Evolutionary conservation across 2,888 invertebrate species (phyloP), one percentile per base, ranked within the genome.

Genomic region (Epirrhoe tristata): DNA sequence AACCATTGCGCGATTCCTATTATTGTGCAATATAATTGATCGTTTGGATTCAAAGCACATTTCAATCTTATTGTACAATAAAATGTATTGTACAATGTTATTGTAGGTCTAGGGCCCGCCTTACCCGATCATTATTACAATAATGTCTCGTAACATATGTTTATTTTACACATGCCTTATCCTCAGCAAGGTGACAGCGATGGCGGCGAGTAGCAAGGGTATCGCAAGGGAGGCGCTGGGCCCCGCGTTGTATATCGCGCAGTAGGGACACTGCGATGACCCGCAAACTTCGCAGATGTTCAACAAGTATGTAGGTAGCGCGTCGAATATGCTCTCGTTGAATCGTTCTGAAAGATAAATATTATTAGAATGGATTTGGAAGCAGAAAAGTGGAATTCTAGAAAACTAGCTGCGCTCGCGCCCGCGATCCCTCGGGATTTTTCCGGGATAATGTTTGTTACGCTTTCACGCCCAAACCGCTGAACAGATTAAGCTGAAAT

Each of bases 261-360:
- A 98, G 89, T 98, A 98, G 0, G 98, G 98, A 84, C 98, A 98
- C 86, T 98, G 98, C 53, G 98, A 98, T 60, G 98, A 98, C 67
- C 98, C 98, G 85, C 98, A 98, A 6, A 98, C 98, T 85, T 98
- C 98, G 87, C 98, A 98, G 75, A 98, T 98, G 87, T 98, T 98
- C 67, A 98, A 93, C 32, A 97, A 94, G 89, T 98, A 98, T 0
- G 97, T 97, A 16, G 97, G 96, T 56, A 97, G 93, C 2, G 98
- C 96, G 91, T 98, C 98, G 86, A 98, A 97, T 88, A 98, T 97
- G 0, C 97, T 96, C 93, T 98, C 98, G 90, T 98, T 98, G 90
- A 97, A 98, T 32, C 98, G 97, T 88, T 98, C 98, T 97, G 93
- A 75, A 16, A 63, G 1, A 58, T 50, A 43, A 24, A 17, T 24